Evolutionary conservation across 2,113 vertebrate genomes (phyloP), one percentile per base, ranked within the genome.

Genomic region (Oostethus manadensis): DNA sequence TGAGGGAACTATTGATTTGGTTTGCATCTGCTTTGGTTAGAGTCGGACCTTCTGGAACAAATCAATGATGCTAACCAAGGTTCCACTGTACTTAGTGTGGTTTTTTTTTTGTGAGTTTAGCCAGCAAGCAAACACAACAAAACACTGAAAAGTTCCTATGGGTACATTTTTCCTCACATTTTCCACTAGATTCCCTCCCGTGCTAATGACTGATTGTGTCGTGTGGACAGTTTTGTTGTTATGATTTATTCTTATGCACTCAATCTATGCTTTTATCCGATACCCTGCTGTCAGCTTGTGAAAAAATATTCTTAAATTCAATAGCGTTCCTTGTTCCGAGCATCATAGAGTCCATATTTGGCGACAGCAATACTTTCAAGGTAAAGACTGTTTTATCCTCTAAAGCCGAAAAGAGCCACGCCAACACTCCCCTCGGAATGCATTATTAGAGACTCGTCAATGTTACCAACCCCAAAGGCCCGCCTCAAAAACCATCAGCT

Each of bases 351-450:
- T 59, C 51, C 23, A 40, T 8, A 45, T 62, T 74, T 83, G 64
- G 75, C 66, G 75, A 58, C 71, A 78, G 77, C 77, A 79, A 64
- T 63, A 70, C 64, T 78, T 72, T 88, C 82, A 83, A 84, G 77
- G 78, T 82, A 42, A 82, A 83, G 55, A 58, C 61, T 76, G 40
- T 68, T 42, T 42, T 71, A 72, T 80, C 66, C 76, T 62, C n/a
- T 42, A 42, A 42, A 42, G 38, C 38, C 38, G 38, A 42, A 42
- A 42, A 42, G 38, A 42, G 38, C 58, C 56, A 48, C 81, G 81
- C 86, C 84, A 78, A 84, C 84, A 77, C 35, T 84, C 82, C 77
- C 81, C 55, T 80, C 74, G 77, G 71, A 87, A 84, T 80, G 76
- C 84, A 5, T 42, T 42, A 83, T 87, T 76, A 81, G 80, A 83